Evolutionary conservation across 2,888 invertebrate species (phyloP).

Genomic region (Halictus ligatus): DNA sequence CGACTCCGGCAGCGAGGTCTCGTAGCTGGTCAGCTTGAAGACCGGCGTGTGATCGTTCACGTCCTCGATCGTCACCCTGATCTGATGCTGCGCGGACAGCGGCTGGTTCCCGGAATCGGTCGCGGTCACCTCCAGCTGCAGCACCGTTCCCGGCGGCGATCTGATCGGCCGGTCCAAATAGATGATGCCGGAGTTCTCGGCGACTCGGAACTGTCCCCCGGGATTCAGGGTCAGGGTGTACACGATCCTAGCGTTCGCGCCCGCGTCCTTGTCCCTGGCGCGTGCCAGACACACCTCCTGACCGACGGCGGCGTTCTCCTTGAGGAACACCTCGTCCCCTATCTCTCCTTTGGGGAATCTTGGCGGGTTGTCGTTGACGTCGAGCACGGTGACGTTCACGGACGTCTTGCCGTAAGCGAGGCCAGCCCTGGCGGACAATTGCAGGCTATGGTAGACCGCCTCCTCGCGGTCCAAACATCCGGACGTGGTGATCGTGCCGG

Average conservation of each 20-base stretch:
- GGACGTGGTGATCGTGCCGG: constrained; percentile 92
- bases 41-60: constrained; percentile 98
- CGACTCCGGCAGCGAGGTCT: constrained; percentile 95
- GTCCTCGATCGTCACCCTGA: constrained; percentile 91
- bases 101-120: constrained; percentile 93
- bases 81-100: constrained; percentile 90
- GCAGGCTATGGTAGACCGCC: constrained; percentile 90
- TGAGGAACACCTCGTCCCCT: constrained; percentile 90
- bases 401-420: constrained; percentile 91
- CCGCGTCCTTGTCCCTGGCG: constrained; percentile 94
- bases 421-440: constrained; percentile 92
- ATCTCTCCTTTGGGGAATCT: constrained; percentile 90
- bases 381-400: constrained; percentile 93
- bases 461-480: constrained; percentile 94
- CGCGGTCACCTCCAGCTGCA: constrained; percentile 92
- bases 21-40: constrained; percentile 96
- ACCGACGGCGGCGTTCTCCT: constrained; percentile 96
- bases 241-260: constrained; percentile 93
- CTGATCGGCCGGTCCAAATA: constrained; percentile 93
- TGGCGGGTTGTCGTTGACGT: constrained; percentile 97
- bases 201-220: constrained; percentile 93
- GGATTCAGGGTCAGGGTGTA: constrained; percentile 93
- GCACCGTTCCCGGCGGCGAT: constrained; percentile 89
- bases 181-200: constrained; percentile 94
- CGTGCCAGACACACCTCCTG: constrained; percentile 95